Percentiles rank a stretch among this genome's conserved stretches.
phyloP scores from a whole-genome alignment of 2,113 vertebrate genomes.

The Bos javanicus region DNA sequence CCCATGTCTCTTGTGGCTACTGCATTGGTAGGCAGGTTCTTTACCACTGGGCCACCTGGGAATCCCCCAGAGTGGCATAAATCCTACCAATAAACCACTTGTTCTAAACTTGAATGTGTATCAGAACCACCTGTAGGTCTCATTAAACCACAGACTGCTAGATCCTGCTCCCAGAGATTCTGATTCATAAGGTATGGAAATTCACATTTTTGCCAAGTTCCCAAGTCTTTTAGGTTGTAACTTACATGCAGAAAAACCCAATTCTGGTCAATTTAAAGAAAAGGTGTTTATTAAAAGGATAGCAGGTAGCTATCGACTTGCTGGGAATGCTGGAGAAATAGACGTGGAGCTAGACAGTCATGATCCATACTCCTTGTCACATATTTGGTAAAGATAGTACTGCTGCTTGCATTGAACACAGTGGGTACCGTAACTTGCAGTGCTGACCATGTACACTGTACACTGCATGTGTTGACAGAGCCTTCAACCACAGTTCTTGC shows the following conservation, averaged over 20 bases:
- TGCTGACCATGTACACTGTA: not conserved
- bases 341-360: not conserved
- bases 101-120: not conserved
- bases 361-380: not conserved
- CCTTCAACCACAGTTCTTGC: not conserved
- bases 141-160: not conserved
- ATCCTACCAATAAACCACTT: not conserved
- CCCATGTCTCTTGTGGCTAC: not conserved
- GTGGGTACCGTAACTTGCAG: not conserved
- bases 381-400: not conserved
- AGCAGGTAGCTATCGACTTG: not conserved
- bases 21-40: not conserved
- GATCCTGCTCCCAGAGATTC: not conserved
- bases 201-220: not conserved
- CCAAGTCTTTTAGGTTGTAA: not conserved
- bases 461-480: not conserved
- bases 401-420: not conserved
- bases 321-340: not conserved
- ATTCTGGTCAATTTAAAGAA: not conserved
- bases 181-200: not conserved
- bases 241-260: not conserved
- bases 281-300: not conserved
- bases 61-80: not conserved
- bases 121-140: not conserved
- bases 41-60: not conserved